Percentiles rank a stretch among this genome's conserved stretches.
phyloP scores from a whole-genome alignment of 2,888 invertebrate species.

The Aphodius granarius region DNA sequence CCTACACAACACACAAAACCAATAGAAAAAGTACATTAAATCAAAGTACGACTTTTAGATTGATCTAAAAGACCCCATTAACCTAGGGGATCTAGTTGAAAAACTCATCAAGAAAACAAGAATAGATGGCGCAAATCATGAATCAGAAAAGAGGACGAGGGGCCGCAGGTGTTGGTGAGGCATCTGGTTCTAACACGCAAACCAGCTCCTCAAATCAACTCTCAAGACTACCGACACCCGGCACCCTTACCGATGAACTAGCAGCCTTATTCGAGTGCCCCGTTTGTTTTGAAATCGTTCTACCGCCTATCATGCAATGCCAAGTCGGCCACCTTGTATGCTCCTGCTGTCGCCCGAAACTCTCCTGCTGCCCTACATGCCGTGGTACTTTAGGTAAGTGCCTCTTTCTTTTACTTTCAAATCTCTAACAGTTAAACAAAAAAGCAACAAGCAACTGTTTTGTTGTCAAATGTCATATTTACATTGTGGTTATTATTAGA shows the following conservation, averaged over 20 bases:
- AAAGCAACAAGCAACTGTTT: no score
- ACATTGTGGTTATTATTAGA: no score
- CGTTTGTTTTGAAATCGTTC: constrained; percentile 98
- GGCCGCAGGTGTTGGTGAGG: constrained; percentile 38
- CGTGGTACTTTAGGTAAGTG: constrained; percentile 83
- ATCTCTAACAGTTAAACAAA: no score
- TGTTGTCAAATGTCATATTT: no score
- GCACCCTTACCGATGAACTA: constrained; percentile 80
- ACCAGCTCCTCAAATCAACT: constrained; percentile 43
- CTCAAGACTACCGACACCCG: constrained; percentile 56
- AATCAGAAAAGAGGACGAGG: constrained; percentile 46
- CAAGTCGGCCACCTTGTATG: constrained; percentile 99
- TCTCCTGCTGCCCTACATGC: constrained; percentile 97
- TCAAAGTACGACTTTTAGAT: background rate
- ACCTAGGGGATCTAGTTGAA: background rate
- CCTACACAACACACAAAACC: background rate
- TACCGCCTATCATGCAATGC: constrained; percentile 98
- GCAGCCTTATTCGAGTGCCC: constrained; percentile 93
- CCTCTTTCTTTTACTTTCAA: constrained; percentile 1
- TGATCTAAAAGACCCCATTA: background rate
- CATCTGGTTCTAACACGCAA: constrained; percentile 36
- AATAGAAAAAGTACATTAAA: background rate
- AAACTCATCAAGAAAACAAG: constrained; percentile 7
- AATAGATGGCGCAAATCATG: constrained; percentile 43
- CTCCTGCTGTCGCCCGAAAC: constrained; percentile 94